These are phyloP conservation scores for Decapterus maruadsi DNA, from an alignment of 2,797 vertebrate species.

Conservation along the genomic window DNA sequence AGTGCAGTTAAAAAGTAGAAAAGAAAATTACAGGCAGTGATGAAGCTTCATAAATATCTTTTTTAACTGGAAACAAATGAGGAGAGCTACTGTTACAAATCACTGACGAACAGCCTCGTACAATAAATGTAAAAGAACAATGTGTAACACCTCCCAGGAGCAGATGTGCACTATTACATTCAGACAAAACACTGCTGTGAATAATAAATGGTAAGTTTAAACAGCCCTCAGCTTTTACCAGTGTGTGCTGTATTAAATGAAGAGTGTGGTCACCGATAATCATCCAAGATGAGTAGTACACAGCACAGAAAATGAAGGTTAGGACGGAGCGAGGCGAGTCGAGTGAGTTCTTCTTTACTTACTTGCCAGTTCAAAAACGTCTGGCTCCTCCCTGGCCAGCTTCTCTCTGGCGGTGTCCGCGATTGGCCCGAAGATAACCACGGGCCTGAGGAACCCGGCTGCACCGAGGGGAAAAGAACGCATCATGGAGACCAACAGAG, in stretches of 20 bases:
- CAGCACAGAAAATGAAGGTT: conserved; percentile 1
- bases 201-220: conserved; percentile 21
- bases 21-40: background rate
- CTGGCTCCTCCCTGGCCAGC: conserved; percentile 94
- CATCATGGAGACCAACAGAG: conserved; percentile 14
- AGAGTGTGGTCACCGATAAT: background rate
- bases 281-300: background rate
- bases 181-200: background rate
- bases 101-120: background rate
- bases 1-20: background rate
- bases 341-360: conserved; percentile 75
- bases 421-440: conserved; percentile 98
- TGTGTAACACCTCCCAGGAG: no score
- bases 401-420: conserved; percentile 96
- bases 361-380: conserved; percentile 97
- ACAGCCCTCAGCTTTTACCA: conserved; percentile 9
- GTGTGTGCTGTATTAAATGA: conserved; percentile 19
- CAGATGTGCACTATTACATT: no score
- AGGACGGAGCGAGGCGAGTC: background rate
- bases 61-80: background rate
- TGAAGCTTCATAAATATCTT: background rate
- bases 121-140: no score
- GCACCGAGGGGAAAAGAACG: conserved; percentile 31
- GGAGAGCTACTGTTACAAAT: conserved; percentile 1
- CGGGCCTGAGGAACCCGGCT: conserved; percentile 98